These are phyloP conservation scores for Procavia capensis DNA, from an alignment of 2,113 vertebrate genomes.

Conservation along the genomic window DNA sequence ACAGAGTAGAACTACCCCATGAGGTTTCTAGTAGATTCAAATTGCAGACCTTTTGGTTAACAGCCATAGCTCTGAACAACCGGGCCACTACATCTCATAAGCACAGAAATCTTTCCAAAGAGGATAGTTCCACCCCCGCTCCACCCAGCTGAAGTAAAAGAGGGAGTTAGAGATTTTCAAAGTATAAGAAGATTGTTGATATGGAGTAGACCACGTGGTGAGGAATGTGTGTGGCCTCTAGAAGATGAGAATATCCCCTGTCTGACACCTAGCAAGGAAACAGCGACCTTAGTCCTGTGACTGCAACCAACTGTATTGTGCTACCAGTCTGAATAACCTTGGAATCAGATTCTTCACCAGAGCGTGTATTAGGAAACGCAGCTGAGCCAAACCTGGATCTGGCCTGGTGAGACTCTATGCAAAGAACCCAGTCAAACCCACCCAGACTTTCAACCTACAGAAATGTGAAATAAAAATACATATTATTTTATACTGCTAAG, in stretches of 20 bases:
- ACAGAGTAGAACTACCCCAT: no score
- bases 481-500: not conserved
- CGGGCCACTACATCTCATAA: no score
- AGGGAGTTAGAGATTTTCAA: not conserved
- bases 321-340: not conserved
- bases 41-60: no score
- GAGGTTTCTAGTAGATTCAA: no score
- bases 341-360: not conserved
- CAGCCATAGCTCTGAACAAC: no score
- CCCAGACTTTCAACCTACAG: not conserved
- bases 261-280: not conserved
- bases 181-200: not conserved
- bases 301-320: not conserved
- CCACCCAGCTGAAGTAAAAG: not conserved
- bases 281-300: not conserved
- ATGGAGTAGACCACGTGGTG: not conserved
- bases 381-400: not conserved
- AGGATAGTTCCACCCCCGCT: no score
- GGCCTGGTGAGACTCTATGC: not conserved
- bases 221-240: not conserved
- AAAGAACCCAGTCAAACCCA: not conserved
- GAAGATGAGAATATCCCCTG: not conserved
- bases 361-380: not conserved
- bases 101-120: no score
- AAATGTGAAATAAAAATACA: not conserved